These are phyloP conservation scores for Callithrix jacchus DNA, from an alignment of 2,113 vertebrate genomes.

Conservation along the genomic window DNA sequence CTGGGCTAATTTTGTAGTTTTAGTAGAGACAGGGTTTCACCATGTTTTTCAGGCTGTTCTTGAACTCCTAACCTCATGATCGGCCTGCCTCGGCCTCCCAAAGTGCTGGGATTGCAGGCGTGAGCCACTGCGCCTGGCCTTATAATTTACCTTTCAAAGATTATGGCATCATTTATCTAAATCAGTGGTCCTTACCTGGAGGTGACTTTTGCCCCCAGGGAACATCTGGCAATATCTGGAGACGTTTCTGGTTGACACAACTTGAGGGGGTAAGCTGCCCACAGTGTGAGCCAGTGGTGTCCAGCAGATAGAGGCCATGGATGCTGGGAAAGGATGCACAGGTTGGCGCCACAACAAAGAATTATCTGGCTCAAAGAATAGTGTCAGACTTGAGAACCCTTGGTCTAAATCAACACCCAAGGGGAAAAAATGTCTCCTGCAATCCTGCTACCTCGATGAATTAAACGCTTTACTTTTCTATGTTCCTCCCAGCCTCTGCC, in stretches of 20 bases:
- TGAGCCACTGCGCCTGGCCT: no score
- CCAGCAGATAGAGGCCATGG: not conserved
- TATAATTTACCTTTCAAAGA: not conserved
- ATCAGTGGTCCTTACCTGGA: not conserved
- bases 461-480: not conserved
- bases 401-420: not conserved
- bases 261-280: not conserved
- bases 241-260: not conserved
- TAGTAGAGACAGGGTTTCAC: no score
- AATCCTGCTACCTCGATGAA: not conserved
- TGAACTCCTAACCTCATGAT: no score
- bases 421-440: not conserved
- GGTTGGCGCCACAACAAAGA: not conserved
- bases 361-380: not conserved
- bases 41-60: no score
- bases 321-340: accelerated
- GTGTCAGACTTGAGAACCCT: not conserved
- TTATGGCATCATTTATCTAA: not conserved
- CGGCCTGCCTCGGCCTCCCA: no score
- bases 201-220: not conserved
- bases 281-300: not conserved
- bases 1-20: no score
- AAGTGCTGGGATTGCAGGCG: no score
- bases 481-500: not conserved
- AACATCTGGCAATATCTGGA: not conserved